These are phyloP conservation scores for Crepidodera aurea DNA, from an alignment of 2,888 invertebrate genomes.

Conservation along the genomic window DNA sequence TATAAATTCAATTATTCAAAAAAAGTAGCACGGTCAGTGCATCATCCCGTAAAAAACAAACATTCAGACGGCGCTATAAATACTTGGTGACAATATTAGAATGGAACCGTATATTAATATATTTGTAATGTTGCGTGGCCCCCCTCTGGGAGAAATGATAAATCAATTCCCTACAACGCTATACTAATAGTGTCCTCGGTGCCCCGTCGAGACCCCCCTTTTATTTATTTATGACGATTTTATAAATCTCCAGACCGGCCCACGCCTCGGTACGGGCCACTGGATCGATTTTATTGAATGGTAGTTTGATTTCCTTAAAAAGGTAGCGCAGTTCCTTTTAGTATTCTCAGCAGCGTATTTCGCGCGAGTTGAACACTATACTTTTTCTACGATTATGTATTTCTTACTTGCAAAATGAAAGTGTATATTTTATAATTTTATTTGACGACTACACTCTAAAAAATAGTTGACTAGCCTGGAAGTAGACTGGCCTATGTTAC, in stretches of 20 bases:
- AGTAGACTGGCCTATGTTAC: too few species aligned
- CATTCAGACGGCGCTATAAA: slow-evolving; percentile 60
- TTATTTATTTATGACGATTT: slow-evolving; percentile 60
- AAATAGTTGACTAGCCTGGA: too few species aligned
- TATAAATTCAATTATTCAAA: slow-evolving; percentile 60
- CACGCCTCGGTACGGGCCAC: slow-evolving; percentile 45
- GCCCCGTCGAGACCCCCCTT: slow-evolving; percentile 56
- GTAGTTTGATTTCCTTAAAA: too few species aligned
- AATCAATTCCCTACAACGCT: slow-evolving; percentile 62
- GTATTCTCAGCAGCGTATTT: too few species aligned
- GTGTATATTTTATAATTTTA: too few species aligned
- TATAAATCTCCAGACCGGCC: slow-evolving; percentile 55
- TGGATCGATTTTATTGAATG: not conserved
- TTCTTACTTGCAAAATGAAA: too few species aligned
- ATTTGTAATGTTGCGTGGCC: slow-evolving; percentile 59
- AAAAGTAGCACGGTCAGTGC: slow-evolving; percentile 40
- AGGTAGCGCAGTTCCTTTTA: too few species aligned
- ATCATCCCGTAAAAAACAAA: slow-evolving; percentile 53
- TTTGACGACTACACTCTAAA: too few species aligned
- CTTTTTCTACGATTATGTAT: too few species aligned
- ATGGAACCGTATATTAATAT: slow-evolving; percentile 61
- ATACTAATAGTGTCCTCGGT: slow-evolving; percentile 61
- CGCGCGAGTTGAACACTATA: too few species aligned
- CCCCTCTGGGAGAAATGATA: slow-evolving; percentile 60
- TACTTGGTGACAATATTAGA: slow-evolving; percentile 64